Conservation (phyloP, 2,888 invertebrate genomes). For the Eurytoma adleriae region DNA sequence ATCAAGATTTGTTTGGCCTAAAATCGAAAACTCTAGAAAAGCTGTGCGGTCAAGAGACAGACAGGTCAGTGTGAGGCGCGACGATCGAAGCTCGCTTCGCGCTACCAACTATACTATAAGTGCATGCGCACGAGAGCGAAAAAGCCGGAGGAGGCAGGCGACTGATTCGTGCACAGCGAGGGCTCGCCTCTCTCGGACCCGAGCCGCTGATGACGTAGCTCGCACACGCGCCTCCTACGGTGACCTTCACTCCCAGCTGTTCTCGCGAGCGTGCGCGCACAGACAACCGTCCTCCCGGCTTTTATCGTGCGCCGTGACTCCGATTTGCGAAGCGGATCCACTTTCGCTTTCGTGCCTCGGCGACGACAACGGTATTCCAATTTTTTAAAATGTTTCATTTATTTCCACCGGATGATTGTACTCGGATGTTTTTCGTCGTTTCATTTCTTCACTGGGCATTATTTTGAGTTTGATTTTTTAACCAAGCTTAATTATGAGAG, state of each 20-base stretch:
- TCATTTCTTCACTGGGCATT: not conserved
- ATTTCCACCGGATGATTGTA: too few relatives aligned
- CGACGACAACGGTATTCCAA: too few relatives aligned
- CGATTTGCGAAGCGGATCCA: not conserved
- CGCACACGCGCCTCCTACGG: slow-evolving; percentile 58
- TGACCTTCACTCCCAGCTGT: slow-evolving; percentile 71
- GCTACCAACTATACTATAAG: not conserved
- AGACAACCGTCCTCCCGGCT: not conserved
- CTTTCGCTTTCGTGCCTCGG: not conserved
- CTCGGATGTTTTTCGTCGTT: not conserved
- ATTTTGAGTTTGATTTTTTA: not conserved
- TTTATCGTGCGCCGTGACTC: slow-evolving; percentile 36
- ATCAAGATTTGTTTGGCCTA: too few relatives aligned
- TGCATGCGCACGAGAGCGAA: not conserved
- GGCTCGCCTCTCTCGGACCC: slow-evolving; percentile 63
- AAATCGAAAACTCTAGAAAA: too few relatives aligned
- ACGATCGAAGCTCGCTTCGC: slow-evolving; percentile 5
- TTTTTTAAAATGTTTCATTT: too few relatives aligned
- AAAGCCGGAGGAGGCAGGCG: slow-evolving; percentile 3
- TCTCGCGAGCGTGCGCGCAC: slow-evolving; percentile 55
- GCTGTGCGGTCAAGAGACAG: too few relatives aligned
- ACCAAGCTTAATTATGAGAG: too few relatives aligned
- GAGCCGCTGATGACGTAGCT: slow-evolving; percentile 65
- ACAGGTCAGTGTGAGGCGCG: slow-evolving; percentile 1
- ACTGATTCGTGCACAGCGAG: slow-evolving; percentile 65